Base-by-base conservation (phyloP, 1,140 invertebrate genomes). In the Hyles vespertilio region DNA sequence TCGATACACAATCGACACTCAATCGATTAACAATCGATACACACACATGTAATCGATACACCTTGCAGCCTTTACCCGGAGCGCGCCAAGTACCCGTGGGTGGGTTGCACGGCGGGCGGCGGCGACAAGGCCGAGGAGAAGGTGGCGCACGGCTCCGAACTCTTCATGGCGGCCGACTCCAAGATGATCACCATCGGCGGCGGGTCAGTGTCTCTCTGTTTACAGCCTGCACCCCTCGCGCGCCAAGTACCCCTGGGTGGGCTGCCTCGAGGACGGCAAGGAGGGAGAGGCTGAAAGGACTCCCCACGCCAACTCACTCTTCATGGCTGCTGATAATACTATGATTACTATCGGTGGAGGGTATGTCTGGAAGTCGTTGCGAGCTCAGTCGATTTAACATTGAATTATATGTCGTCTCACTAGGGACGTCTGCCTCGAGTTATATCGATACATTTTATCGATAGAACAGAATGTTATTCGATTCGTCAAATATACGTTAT, bases 161-260 rank as follows among this genome's bases (percentile, higher is more conserved):
- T 98, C n/a, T 99, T 99, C 83, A 98, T 98, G 96, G 96, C 97
- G 61, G 97, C 97, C 34, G 97, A 98, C 91, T 92, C 94, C 46
- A 95, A 95, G 82, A 98, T 98, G 95, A 96, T 98, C 62, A 97
- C 96, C 47, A 95, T 98, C 73, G 93, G 81, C 32, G 83, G 81
- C 53, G 83, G 83, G 80, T 86, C 65, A 76, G 77, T 77, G n/a
- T 36, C 36, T 10, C n/a, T 34, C 8, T 9, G 58, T 22, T 79
- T 80, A 5, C 74, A 86, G 85, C 59, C 89, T 98, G n/a, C 92
- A 93, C 74, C 98, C 97, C 5, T 92, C 95, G 69, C 89, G 94
- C 63, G 93, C 93, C 54, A 97, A 97, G 79, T 98, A 98, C 87
- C 94, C 95, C 4, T 99, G 98, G 98, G 94, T 98, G 33, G 95